A percentile compares a stretch with the other conserved stretches of the same genome.
These are phyloP conservation scores for Branchinecta lynchi DNA, from an alignment of 1,140 invertebrate genomes.

Conservation along the genomic window DNA sequence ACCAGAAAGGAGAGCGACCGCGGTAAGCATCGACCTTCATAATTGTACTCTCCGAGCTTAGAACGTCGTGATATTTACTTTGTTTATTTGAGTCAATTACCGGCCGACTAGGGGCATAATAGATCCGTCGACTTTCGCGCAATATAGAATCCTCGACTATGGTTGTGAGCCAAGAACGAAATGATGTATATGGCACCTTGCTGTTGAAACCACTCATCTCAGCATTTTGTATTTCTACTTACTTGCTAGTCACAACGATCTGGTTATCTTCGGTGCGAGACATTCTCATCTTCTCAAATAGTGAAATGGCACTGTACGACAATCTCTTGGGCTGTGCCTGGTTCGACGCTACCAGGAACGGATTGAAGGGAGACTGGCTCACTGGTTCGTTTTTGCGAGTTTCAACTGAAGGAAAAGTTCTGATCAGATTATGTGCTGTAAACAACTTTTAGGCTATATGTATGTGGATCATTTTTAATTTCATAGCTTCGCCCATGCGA, in stretches of 20 bases:
- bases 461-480: too few relatives aligned
- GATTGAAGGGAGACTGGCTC: background rate
- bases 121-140: background rate
- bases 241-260: background rate
- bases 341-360: background rate
- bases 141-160: background rate
- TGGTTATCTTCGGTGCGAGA: background rate
- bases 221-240: background rate
- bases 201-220: too few relatives aligned
- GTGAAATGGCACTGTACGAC: background rate
- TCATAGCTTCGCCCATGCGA: too few relatives aligned
- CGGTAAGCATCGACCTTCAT: too few relatives aligned
- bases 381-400: too few relatives aligned
- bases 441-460: too few relatives aligned
- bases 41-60: too few relatives aligned
- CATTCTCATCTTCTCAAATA: slow-evolving; percentile 5
- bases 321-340: background rate
- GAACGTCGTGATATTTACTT: too few relatives aligned
- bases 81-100: background rate
- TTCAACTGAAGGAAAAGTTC: too few relatives aligned
- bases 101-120: background rate
- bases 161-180: background rate
- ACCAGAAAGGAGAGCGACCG: too few relatives aligned
- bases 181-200: too few relatives aligned
- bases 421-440: too few relatives aligned